Evolutionary conservation across 2,888 invertebrate species (phyloP), one percentile per base, ranked within the genome.

Genomic region (Coecobrya sp.): DNA sequence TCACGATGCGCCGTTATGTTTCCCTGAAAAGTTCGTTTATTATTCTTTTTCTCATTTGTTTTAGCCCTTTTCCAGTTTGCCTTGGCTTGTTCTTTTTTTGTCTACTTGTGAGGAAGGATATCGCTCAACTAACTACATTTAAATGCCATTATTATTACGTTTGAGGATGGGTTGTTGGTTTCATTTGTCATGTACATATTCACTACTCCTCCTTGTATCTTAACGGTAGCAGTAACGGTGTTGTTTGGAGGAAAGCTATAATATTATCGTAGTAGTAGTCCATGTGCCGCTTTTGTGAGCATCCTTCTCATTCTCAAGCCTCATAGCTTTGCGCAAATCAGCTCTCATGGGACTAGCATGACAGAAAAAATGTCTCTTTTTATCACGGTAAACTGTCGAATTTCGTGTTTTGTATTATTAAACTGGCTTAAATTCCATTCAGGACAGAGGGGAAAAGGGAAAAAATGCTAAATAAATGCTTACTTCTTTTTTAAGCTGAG

Each of bases 361-460:
- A 93, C 94, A 93, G 91, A 94, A 94, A 94, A 94, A 95, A 95
- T 94, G 93, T 93, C 91, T 93, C 93, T 94, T 95, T 95, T 95
- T 95, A 95, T 95, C 95, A 94, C 93, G 93, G 94, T 84, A 94
- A 94, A 94, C 94, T 94, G 94, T 94, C 94, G 95, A 95, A 95
- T 95, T 94, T 89, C 94, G 94, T 95, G 94, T 93, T 81, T 89
- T 94, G 79, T 92, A 52, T 87, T 92, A 88, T 84, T 88, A 87
- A 91, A 81, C 25, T 81, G 86, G 59, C 86, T 76, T 55, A 70
- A 90, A 82, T 36, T 86, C 52, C 87, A 68, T 85, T 76, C 65
- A 52, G 65, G 5, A 81, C 81, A 59, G 42, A 49, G 70, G 89
- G 89, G 59, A 85, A 68, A 49, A 36, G 59, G 76, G 30, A 30